Conservation (phyloP, 2,113 vertebrate genomes). For the Paedocypris sp. region DNA sequence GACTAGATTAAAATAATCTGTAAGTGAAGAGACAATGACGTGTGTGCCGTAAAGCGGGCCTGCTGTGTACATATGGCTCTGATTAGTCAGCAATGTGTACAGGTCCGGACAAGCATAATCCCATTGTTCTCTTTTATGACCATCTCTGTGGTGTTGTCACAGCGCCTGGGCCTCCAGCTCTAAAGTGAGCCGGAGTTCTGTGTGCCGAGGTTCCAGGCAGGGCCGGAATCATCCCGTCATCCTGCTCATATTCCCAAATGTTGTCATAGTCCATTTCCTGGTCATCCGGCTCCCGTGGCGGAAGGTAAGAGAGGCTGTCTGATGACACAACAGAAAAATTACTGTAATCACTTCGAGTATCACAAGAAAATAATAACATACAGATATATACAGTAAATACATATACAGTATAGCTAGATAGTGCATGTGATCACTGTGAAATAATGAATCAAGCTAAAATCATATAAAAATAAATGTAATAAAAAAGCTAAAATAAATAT, state of each 20-base stretch:
- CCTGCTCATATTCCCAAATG: constrained; percentile 62
- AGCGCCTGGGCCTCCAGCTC: constrained; percentile 49
- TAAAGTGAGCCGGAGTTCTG: constrained; percentile 55
- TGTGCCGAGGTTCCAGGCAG: constrained; percentile 58
- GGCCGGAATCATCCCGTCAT: constrained; percentile 56
- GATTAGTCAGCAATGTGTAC: constrained; percentile 63
- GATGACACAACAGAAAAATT: constrained; percentile 34
- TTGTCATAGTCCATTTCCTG: constrained; percentile 72
- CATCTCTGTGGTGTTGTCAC: constrained; percentile 63
- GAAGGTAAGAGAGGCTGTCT: constrained; percentile 57
- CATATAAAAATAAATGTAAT: too few species aligned
- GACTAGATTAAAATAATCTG: background rate
- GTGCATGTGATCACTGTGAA: too few species aligned
- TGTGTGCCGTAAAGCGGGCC: constrained; percentile 3
- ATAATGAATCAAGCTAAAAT: too few species aligned
- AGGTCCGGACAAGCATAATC: constrained; percentile 51
- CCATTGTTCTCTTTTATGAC: constrained; percentile 60
- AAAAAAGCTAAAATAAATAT: too few species aligned
- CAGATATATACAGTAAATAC: too few species aligned
- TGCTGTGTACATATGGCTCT: constrained; percentile 23
- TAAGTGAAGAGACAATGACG: background rate
- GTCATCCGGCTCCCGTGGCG: constrained; percentile 61
- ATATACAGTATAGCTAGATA: too few species aligned
- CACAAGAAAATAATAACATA: background rate
- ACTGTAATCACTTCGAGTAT: background rate